Percentiles rank a stretch among this genome's conserved stretches.
phyloP scores from a whole-genome alignment of 2,113 vertebrate species.

The Protobothrops flavoviridis region DNA sequence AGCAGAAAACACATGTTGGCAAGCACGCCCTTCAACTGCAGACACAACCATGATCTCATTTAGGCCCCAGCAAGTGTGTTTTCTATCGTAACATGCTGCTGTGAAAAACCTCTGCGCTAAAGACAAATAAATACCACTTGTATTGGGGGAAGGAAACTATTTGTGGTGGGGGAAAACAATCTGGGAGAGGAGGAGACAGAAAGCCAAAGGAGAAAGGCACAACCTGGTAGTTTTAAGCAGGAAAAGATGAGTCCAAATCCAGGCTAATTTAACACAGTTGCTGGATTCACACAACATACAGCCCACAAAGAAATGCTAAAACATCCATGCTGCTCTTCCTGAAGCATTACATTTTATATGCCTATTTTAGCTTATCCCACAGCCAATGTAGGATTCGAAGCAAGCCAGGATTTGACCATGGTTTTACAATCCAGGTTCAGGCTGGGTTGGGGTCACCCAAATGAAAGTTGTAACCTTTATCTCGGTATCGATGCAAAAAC shows the following conservation, averaged over 20 bases:
- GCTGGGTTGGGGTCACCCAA: neutral
- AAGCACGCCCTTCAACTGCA: neutral
- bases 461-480: neutral
- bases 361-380: neutral
- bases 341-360: neutral
- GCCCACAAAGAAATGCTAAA: neutral
- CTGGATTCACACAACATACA: neutral
- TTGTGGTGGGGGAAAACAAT: neutral
- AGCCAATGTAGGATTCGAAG: neutral
- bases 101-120: constrained; percentile 29
- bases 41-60: constrained; percentile 38
- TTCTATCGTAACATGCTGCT: constrained; percentile 28
- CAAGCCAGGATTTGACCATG: neutral
- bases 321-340: neutral
- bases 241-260: neutral
- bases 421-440: neutral
- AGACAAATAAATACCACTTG: constrained; percentile 19
- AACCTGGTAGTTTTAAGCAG: neutral
- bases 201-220: constrained; percentile 4
- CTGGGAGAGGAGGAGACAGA: neutral
- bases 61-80: constrained; percentile 47
- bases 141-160: neutral
- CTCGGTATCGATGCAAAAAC: neutral
- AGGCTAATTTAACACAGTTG: neutral
- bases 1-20: constrained; percentile 55